These are phyloP conservation scores for Okamejei kenojei DNA, from an alignment of 2,797 vertebrate genomes.

Conservation along the genomic window DNA sequence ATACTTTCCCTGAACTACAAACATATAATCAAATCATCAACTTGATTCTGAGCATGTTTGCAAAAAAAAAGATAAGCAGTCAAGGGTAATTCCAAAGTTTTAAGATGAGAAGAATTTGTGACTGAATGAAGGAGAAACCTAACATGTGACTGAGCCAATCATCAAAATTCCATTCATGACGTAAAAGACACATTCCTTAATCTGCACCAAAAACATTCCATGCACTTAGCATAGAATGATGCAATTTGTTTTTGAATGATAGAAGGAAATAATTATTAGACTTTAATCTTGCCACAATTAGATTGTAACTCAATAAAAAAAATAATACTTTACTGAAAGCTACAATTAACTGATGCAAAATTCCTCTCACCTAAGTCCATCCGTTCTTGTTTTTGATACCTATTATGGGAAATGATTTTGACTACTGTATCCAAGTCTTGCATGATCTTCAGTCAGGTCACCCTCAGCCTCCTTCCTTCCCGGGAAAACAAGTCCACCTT, in stretches of 20 bases:
- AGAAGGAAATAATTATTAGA: not conserved
- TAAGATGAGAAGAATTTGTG: not conserved
- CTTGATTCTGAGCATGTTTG: not conserved
- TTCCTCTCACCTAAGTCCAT: not conserved
- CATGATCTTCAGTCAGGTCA: too few relatives aligned
- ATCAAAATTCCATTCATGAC: not conserved
- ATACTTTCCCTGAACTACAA: not conserved
- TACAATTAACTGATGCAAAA: not conserved
- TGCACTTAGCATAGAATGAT: not conserved
- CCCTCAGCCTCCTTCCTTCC: too few relatives aligned
- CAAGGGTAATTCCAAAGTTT: not conserved
- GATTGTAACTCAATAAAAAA: not conserved
- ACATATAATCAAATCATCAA: not conserved
- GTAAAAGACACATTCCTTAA: not conserved
- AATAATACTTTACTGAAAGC: not conserved
- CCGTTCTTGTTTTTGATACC: too few relatives aligned
- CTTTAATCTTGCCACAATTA: not conserved
- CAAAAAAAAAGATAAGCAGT: not conserved
- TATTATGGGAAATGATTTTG: too few relatives aligned
- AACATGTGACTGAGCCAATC: not conserved
- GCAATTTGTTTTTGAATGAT: constrained; percentile 14
- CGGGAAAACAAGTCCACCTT: too few relatives aligned
- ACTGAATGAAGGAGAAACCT: not conserved
- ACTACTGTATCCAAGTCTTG: too few relatives aligned
- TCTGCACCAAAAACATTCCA: not conserved